Percentiles rank a stretch among this genome's conserved stretches.
Conservation (phyloP, 2,888 invertebrate species). For the Pardosa pseudoannulata region DNA sequence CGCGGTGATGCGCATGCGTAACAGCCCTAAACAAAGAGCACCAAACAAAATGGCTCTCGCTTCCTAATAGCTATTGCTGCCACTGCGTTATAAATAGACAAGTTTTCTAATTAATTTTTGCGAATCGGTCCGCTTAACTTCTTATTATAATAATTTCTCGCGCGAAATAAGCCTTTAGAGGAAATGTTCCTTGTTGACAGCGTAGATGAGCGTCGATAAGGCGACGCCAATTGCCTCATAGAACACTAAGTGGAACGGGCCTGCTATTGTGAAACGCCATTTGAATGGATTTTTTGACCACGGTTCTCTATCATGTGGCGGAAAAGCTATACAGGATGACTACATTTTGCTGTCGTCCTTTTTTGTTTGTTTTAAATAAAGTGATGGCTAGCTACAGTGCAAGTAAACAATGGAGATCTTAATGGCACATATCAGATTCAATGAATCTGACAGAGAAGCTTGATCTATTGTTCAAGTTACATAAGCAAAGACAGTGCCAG, state of each 20-base stretch:
- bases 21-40: constrained; percentile 40
- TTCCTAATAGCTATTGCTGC: constrained; percentile 46
- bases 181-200: constrained; percentile 62
- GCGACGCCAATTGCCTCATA: constrained; percentile 28
- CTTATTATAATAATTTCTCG: constrained; percentile 59
- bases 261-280: neutral
- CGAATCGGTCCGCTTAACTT: constrained; percentile 63
- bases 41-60: constrained; percentile 49
- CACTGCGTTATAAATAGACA: constrained; percentile 53
- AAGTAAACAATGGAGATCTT: neutral
- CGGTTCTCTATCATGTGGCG: neutral
- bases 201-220: constrained; percentile 26
- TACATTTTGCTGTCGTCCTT: neutral
- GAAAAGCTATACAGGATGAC: constrained; percentile 2
- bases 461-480: too few species aligned
- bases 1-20: constrained; percentile 66
- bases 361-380: neutral
- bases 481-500: too few species aligned
- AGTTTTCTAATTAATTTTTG: constrained; percentile 60
- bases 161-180: constrained; percentile 44
- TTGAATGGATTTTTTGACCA: neutral
- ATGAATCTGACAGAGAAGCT: too few species aligned
- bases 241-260: constrained; percentile 26
- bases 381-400: neutral
- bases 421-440: neutral